phyloP scores from a whole-genome alignment of 2,888 invertebrate species.

The Habrosyne pyritoides region DNA sequence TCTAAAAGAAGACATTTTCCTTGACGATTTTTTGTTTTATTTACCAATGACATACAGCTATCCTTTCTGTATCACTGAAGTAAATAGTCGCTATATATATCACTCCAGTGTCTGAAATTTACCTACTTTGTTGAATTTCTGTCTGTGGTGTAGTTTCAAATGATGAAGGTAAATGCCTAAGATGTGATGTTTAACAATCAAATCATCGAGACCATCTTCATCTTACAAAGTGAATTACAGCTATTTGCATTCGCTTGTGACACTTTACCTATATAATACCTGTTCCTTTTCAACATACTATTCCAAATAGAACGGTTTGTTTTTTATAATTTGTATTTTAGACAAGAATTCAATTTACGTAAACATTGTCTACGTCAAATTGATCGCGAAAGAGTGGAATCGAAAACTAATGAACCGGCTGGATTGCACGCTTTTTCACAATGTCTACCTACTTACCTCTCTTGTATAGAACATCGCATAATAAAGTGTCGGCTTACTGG shows the following conservation, averaged over 20 bases:
- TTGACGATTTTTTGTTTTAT: not conserved
- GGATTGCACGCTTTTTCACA: conserved; percentile 9
- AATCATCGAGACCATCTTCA: no score
- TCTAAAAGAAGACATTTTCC: not conserved
- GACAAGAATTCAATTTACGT: conserved; percentile 6
- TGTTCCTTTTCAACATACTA: no score
- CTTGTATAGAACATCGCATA: conserved; percentile 9
- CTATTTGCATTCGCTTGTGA: no score
- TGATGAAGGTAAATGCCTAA: no score
- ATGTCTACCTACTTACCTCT: not conserved
- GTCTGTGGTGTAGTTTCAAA: no score
- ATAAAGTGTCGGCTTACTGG: not conserved
- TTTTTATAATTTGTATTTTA: not conserved
- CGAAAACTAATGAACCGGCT: conserved; percentile 15
- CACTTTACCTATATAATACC: no score
- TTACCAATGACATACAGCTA: not conserved
- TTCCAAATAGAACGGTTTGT: not conserved
- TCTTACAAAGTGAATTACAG: no score
- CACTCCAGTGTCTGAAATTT: no score
- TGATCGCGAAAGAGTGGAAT: conserved; percentile 11
- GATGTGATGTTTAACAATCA: no score
- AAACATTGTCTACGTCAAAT: conserved; percentile 8
- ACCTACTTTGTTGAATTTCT: no score
- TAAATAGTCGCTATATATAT: no score
- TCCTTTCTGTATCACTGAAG: no score